Evolutionary conservation across 2,797 vertebrate genomes (phyloP).

Genomic region (Labroides dimidiatus): DNA sequence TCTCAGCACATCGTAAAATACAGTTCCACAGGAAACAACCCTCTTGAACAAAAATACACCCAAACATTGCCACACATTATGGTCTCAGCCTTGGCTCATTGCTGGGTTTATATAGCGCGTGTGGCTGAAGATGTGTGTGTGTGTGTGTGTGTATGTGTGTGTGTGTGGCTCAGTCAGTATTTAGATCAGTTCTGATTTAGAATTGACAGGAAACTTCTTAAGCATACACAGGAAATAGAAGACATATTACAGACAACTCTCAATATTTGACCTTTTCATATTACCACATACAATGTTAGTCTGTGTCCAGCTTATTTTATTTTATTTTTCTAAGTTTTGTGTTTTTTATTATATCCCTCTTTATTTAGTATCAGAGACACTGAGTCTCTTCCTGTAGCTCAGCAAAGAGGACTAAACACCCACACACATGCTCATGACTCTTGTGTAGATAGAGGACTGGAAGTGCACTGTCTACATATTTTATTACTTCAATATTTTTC

Average conservation of each 20-base stretch:
- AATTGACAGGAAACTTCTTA: constrained; percentile 19
- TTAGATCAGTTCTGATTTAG: constrained; percentile 41
- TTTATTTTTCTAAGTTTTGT: background rate
- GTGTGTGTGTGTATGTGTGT: constrained; percentile 18
- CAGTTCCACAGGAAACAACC: constrained; percentile 66
- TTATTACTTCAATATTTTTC: no score
- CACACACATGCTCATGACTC: background rate
- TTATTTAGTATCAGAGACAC: constrained; percentile 23
- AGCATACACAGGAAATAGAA: constrained; percentile 10
- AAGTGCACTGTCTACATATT: background rate
- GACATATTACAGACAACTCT: constrained; percentile 2
- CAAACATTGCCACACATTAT: constrained; percentile 59
- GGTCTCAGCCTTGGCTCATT: constrained; percentile 35
- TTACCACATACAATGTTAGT: background rate
- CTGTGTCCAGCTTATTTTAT: background rate
- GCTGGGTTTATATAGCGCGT: constrained; percentile 37
- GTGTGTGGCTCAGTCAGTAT: constrained; percentile 23
- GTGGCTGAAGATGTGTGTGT: constrained; percentile 11
- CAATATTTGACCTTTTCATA: background rate
- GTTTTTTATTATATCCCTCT: constrained; percentile 4
- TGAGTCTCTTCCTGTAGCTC: constrained; percentile 21
- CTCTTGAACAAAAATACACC: constrained; percentile 67
- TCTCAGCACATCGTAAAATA: constrained; percentile 71
- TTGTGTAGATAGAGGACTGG: constrained; percentile 7
- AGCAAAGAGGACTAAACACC: background rate